Conservation (phyloP, 2,797 vertebrate genomes). For the Arremon brunneinucha region DNA sequence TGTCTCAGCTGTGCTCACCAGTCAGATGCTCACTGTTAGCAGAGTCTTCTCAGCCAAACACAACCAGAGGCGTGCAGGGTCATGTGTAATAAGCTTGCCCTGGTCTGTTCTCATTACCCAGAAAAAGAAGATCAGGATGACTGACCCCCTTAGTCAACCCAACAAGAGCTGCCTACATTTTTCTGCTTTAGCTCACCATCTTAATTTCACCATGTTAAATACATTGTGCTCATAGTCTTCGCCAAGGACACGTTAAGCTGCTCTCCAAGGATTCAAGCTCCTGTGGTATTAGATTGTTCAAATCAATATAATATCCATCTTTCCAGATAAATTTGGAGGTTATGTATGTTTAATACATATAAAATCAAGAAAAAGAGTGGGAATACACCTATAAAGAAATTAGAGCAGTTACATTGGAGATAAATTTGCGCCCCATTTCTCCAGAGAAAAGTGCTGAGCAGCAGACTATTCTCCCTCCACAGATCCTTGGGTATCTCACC, state of each 20-base stretch:
- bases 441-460: not conserved
- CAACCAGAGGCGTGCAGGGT: not conserved
- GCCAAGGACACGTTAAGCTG: not conserved
- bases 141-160: not conserved
- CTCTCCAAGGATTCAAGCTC: not conserved
- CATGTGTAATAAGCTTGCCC: not conserved
- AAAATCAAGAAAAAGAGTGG: not conserved
- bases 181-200: not conserved
- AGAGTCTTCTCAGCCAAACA: not conserved
- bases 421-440: not conserved
- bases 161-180: not conserved
- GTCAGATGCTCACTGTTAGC: rapidly evolving
- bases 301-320: not conserved
- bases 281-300: not conserved
- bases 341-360: not conserved
- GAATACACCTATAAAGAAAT: not conserved
- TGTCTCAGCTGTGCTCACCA: not conserved
- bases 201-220: not conserved
- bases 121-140: not conserved
- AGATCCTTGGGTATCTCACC: not conserved
- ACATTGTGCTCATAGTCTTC: not conserved
- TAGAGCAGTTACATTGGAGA: not conserved
- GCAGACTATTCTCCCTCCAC: rapidly evolving
- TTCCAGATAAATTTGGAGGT: not conserved
- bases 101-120: not conserved